These are phyloP conservation scores for Eutolmus rufibarbis DNA, from an alignment of 2,888 invertebrate species.

Conservation along the genomic window DNA sequence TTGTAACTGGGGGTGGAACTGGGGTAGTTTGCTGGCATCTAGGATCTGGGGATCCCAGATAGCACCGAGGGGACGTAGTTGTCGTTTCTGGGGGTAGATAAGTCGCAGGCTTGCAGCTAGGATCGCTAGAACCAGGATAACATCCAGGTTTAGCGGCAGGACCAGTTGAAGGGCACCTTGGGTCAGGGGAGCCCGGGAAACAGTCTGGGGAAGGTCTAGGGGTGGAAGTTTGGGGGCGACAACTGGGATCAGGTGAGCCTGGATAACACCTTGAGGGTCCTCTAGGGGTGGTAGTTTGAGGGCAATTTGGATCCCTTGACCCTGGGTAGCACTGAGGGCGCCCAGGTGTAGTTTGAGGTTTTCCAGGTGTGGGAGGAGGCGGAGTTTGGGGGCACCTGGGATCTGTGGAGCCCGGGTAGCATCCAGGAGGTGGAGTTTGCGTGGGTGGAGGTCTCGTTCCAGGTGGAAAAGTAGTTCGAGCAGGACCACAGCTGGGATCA, in stretches of 20 bases:
- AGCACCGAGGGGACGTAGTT: conserved; percentile 54
- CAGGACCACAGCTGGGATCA: too few relatives aligned
- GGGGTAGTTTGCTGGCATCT: conserved; percentile 55
- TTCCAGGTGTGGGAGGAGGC: not conserved
- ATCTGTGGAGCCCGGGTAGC: conserved; percentile 55
- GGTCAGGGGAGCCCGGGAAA: not conserved
- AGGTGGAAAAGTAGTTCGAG: too few relatives aligned
- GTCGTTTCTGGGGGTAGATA: conserved; percentile 51
- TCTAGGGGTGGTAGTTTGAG: not conserved
- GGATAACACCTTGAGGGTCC: conserved; percentile 52
- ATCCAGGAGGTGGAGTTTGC: too few relatives aligned
- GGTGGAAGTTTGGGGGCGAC: not conserved
- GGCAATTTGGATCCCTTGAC: conserved; percentile 51
- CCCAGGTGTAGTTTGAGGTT: conserved; percentile 47
- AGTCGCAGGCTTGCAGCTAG: not conserved
- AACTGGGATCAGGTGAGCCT: conserved; percentile 56
- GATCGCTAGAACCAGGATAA: conserved; percentile 64
- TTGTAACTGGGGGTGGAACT: not conserved
- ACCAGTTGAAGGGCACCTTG: conserved; percentile 53
- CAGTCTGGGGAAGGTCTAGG: conserved; percentile 49
- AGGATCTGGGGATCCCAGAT: conserved; percentile 57
- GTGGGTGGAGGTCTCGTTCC: too few relatives aligned
- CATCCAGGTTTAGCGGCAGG: conserved; percentile 50
- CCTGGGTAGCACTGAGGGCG: conserved; percentile 48
- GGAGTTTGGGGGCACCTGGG: conserved; percentile 47